These are phyloP conservation scores for Callospermophilus lateralis DNA, from an alignment of 2,113 vertebrate genomes.

Conservation along the genomic window DNA sequence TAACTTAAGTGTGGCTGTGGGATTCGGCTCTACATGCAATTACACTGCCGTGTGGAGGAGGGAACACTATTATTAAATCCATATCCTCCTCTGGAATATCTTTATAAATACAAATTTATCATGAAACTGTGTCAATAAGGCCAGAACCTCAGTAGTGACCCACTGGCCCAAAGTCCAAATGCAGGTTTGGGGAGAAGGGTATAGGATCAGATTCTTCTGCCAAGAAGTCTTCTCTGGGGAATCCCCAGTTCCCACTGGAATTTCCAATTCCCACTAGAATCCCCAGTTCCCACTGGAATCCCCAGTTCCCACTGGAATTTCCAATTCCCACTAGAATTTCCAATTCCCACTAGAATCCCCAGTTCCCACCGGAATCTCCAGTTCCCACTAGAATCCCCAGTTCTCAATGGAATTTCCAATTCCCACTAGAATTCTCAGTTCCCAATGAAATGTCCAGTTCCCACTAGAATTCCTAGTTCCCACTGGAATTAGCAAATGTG, in stretches of 20 bases:
- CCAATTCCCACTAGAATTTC: too few relatives aligned
- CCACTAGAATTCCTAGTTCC: not conserved
- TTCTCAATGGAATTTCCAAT: not conserved
- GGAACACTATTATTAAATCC: too few relatives aligned
- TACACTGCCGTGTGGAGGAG: accelerated
- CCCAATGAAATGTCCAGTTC: not conserved
- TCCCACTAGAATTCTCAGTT: too few relatives aligned
- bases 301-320: too few relatives aligned
- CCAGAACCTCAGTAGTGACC: not conserved
- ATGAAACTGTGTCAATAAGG: not conserved
- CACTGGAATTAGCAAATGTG: not conserved
- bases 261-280: not conserved
- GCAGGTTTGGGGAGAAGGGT: accelerated
- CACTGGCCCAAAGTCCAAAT: not conserved
- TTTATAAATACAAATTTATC: not conserved
- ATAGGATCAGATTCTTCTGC: not conserved
- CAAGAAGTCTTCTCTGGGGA: not conserved
- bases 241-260: not conserved
- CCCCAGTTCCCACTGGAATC: not conserved
- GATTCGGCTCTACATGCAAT: not conserved
- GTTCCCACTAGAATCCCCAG: not conserved
- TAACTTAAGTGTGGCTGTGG: not conserved
- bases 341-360: too few relatives aligned
- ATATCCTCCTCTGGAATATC: not conserved
- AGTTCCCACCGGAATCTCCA: too few relatives aligned